phyloP scores from a whole-genome alignment of 2,888 invertebrate genomes.

The Ichneumoninae sp. region DNA sequence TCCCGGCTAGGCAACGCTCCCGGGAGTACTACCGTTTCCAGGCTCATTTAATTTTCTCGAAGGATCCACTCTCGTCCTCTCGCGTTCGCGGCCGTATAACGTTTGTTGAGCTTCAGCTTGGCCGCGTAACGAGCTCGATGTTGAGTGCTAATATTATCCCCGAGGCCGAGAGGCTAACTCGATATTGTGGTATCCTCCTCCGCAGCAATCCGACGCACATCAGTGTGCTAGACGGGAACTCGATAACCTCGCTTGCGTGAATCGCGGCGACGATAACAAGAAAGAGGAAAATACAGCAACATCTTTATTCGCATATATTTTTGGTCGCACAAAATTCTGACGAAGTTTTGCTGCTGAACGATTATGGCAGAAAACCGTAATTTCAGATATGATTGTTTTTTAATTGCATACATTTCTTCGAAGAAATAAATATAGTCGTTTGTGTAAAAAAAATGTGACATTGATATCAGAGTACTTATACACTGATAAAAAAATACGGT shows the following conservation, averaged over 20 bases:
- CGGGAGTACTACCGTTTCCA: conserved; percentile 48
- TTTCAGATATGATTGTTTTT: no score
- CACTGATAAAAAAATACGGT: no score
- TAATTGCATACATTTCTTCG: no score
- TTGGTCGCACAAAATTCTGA: no score
- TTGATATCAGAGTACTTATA: no score
- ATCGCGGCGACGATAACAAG: conserved; percentile 3
- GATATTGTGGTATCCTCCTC: conserved; percentile 15
- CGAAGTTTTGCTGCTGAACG: no score
- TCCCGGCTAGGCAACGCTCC: conserved; percentile 16
- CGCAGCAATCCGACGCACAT: conserved; percentile 24
- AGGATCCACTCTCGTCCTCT: conserved; percentile 44
- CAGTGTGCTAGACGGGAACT: conserved; percentile 16
- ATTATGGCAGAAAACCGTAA: no score
- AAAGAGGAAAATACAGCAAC: not conserved
- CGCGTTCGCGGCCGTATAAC: conserved; percentile 36
- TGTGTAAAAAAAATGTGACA: no score
- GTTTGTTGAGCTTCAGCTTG: conserved; percentile 49
- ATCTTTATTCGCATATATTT: not conserved
- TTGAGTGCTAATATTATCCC: conserved; percentile 33
- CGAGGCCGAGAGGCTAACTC: conserved; percentile 17
- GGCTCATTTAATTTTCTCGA: conserved; percentile 60
- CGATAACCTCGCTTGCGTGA: conserved; percentile 34
- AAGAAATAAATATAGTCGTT: no score
- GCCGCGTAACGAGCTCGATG: conserved; percentile 38